Evolutionary conservation across 2,888 invertebrate species (phyloP).

Genomic region (Heliconius erato): DNA sequence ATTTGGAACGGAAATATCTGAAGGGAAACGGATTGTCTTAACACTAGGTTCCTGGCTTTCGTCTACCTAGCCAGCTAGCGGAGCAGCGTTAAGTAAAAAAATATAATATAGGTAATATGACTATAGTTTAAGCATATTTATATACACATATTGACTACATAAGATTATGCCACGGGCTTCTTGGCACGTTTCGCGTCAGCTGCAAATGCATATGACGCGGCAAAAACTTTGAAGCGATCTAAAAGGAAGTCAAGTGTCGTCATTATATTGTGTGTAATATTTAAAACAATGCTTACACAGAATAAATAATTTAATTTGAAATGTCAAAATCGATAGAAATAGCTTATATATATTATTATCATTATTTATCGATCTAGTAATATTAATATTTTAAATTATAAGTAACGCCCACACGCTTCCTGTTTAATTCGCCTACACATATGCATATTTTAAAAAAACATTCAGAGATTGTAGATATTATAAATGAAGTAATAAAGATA

Average conservation of each 20-base stretch:
- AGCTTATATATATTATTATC: not conserved
- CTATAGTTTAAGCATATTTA: not conserved
- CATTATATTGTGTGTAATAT: conserved; percentile 1
- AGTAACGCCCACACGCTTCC: conserved; percentile 62
- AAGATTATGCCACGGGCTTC: conserved; percentile 33
- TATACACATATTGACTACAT: not conserved
- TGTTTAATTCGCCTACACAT: conserved; percentile 48
- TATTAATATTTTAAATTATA: conserved; percentile 37
- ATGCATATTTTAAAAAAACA: conserved; percentile 27
- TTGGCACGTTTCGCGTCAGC: conserved; percentile 66
- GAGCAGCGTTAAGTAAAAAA: not conserved
- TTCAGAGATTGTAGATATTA: conserved; percentile 18
- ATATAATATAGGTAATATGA: not conserved
- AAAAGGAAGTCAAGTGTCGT: conserved; percentile 49
- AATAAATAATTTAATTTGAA: not conserved
- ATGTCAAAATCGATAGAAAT: conserved; percentile 10
- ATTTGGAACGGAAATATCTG: too few species aligned
- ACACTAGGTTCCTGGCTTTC: too few species aligned
- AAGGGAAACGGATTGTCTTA: too few species aligned
- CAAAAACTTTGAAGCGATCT: conserved; percentile 55
- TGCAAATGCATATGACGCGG: conserved; percentile 69
- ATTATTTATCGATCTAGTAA: conserved; percentile 1
- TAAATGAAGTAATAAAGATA: not conserved
- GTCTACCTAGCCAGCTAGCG: too few species aligned
- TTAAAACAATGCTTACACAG: not conserved